Conservation (phyloP, 2,113 vertebrate species). For the Sphyrna mokarran region DNA sequence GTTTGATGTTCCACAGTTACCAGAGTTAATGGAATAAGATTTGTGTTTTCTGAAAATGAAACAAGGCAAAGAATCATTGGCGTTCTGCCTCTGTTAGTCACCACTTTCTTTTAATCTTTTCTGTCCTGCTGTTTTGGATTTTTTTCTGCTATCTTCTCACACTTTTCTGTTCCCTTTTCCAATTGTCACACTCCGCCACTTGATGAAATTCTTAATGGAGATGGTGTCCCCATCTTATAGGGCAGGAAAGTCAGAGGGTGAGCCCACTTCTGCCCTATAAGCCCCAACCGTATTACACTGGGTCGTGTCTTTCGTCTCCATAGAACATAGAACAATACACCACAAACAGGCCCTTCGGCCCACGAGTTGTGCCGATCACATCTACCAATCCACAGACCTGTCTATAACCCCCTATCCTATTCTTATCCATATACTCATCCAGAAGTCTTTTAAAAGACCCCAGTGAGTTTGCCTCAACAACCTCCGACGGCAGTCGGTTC, state of each 20-base stretch:
- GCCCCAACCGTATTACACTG: not conserved
- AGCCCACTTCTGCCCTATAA: not conserved
- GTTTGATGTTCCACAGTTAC: not conserved
- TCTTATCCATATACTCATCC: no score
- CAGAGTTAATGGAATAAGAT: not conserved
- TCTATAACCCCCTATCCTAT: no score
- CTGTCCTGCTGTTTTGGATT: not conserved
- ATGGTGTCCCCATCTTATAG: not conserved
- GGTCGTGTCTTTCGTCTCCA: not conserved
- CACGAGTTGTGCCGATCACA: no score
- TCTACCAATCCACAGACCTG: no score
- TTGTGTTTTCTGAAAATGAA: not conserved
- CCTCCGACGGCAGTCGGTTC: no score
- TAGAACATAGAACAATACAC: no score
- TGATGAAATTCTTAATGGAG: not conserved
- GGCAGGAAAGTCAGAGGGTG: not conserved
- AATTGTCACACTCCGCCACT: not conserved
- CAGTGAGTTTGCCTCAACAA: no score
- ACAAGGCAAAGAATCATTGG: not conserved
- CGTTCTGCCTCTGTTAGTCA: not conserved
- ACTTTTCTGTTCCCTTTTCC: not conserved
- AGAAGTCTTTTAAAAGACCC: no score
- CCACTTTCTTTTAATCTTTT: not conserved
- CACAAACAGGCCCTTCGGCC: no score
- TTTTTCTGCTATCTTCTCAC: not conserved